Percentiles rank a stretch among this genome's conserved stretches.
These are phyloP conservation scores for Hypothenemus hampei DNA, from an alignment of 1,140 invertebrate genomes.

Conservation along the genomic window DNA sequence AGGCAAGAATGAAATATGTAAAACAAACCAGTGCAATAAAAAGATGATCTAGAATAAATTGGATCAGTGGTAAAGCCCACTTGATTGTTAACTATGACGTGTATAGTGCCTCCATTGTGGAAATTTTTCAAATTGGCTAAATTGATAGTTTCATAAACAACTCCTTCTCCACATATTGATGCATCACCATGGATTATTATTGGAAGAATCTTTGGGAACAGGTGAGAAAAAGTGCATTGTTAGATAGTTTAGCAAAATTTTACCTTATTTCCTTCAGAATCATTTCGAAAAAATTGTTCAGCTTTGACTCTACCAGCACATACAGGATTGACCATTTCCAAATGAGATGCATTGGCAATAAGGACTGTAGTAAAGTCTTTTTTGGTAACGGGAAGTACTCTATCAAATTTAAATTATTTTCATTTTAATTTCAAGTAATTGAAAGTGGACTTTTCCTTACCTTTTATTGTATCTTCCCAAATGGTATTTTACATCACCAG, in stretches of 20 bases:
- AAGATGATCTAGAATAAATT: conserved; percentile 60
- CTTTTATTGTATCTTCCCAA: conserved; percentile 79
- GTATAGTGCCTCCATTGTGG: conserved; percentile 82
- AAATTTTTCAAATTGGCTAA: conserved; percentile 80
- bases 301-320: conserved; percentile 77
- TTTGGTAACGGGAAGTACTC: conserved; percentile 70
- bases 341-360: conserved; percentile 86
- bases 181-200: conserved; percentile 87
- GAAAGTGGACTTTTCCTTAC: conserved; percentile 9
- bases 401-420: background rate
- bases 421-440: no score
- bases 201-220: conserved; percentile 53
- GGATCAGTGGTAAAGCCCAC: conserved; percentile 92
- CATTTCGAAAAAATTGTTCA: conserved; percentile 79
- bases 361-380: conserved; percentile 77
- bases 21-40: conserved; percentile 53
- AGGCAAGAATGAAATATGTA: background rate
- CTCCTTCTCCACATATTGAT: conserved; percentile 81
- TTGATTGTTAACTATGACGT: conserved; percentile 90
- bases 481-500: conserved; percentile 95
- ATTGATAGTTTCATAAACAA: conserved; percentile 83
- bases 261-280: conserved; percentile 65
- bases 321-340: conserved; percentile 84
- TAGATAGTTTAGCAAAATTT: no score
- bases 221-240: no score